Conservation (phyloP, 2,888 invertebrate species). For the Oegoconia quadripuncta region DNA sequence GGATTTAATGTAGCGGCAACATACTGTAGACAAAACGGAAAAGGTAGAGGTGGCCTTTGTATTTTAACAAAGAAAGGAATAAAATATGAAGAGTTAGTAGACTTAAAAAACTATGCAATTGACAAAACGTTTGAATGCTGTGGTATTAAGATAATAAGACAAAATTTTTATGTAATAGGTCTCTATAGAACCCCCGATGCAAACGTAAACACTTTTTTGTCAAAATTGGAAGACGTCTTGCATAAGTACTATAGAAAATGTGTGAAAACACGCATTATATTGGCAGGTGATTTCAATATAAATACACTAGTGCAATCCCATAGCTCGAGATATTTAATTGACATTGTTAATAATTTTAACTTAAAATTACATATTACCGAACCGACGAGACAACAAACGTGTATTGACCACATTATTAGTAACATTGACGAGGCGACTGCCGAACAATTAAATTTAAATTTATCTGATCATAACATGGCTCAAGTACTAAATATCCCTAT, state of each 20-base stretch:
- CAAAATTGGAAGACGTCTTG: background rate
- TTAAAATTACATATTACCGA: constrained; percentile 2
- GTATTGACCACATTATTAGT: constrained; percentile 7
- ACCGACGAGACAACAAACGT: constrained; percentile 3
- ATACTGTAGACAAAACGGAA: background rate
- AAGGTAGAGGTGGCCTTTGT: background rate
- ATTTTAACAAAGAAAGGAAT: constrained; percentile 1
- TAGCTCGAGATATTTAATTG: background rate
- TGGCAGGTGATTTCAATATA: too few species aligned
- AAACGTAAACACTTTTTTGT: background rate
- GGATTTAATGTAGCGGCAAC: constrained; percentile 1
- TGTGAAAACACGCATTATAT: background rate
- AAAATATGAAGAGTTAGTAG: background rate
- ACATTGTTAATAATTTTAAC: constrained; percentile 4
- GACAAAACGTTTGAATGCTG: constrained; percentile 6
- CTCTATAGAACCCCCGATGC: constrained; percentile 3
- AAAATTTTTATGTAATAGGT: background rate
- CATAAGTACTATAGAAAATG: constrained; percentile 1
- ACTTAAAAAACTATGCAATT: background rate
- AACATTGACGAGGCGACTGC: constrained; percentile 3
- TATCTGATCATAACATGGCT: constrained; percentile 8
- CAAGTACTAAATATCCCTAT: background rate
- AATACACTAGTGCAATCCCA: constrained; percentile 1
- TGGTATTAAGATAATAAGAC: background rate
- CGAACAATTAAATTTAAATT: background rate